Evolutionary conservation across 2,797 vertebrate genomes (phyloP).

Genomic region (Vipera ursinii): DNA sequence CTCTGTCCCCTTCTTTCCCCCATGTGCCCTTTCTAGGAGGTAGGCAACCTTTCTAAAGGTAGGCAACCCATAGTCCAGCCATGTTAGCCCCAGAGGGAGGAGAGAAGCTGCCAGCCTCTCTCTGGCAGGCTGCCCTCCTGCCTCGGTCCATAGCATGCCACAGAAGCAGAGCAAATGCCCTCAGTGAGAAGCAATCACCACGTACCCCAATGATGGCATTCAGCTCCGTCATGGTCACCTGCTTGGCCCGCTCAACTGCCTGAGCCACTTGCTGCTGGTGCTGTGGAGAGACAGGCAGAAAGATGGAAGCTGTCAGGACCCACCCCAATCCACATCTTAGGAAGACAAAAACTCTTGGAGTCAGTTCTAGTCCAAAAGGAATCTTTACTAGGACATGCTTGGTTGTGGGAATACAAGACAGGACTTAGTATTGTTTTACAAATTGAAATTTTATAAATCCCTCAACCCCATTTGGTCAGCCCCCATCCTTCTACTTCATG

Average conservation of each 20-base stretch:
- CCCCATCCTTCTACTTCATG: too few species aligned
- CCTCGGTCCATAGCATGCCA: constrained; percentile 76
- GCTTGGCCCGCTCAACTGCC: constrained; percentile 95
- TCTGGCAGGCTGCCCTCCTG: constrained; percentile 47
- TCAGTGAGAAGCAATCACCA: constrained; percentile 98
- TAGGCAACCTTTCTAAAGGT: too few species aligned
- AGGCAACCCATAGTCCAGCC: neutral
- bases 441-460: too few species aligned
- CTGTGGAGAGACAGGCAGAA: constrained; percentile 53
- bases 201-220: constrained; percentile 99
- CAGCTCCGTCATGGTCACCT: constrained; percentile 98
- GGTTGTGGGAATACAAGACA: too few species aligned
- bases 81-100: neutral
- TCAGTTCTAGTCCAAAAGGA: too few species aligned
- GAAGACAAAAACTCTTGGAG: too few species aligned
- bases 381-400: too few species aligned
- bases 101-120: neutral
- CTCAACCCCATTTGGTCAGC: too few species aligned
- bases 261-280: constrained; percentile 98
- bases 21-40: neutral
- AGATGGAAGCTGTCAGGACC: neutral
- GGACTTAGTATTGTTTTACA: too few species aligned
- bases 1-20: too few species aligned
- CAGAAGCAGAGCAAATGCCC: constrained; percentile 92
- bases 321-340: too few species aligned